Evolutionary conservation across 2,113 vertebrate species (phyloP), one percentile per base, ranked within the genome.

Genomic region (Clarias batrachus): DNA sequence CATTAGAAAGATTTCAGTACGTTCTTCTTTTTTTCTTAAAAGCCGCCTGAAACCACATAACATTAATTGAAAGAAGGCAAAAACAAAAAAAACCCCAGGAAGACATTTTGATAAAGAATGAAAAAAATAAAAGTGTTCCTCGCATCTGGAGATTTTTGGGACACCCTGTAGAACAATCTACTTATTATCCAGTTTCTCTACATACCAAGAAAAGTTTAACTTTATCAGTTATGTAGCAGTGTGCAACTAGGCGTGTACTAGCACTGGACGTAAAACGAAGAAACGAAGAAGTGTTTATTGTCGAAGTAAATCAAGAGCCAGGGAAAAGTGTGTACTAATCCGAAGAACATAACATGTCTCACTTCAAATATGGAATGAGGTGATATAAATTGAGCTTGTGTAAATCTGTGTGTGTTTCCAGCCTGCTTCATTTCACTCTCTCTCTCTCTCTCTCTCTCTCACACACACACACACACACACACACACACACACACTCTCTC

Each of bases 181-280:
- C 30, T 27, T 57, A 79, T 77, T 30, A 56, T 88, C 82, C 78
- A 86, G 87, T 88, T 87, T 74, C 80, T 87, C 84, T 85, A 89
- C 78, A 73, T 76, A 82, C 65, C 27, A 84, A 63, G 87, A 52
- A 66, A 77, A 81, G 63, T 78, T 80, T 56, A 66, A 85, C 63
- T 82, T 80, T 37, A 88, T 85, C 85, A 70, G 76, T 79, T 85
- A 70, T 71, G 87, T 84, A 91, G 87, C 81, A 77, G 89, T 90
- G 86, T 90, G 88, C 85, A 89, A 84, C 82, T 89, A 83, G 25
- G 52, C 79, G 81, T 79, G 82, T 60, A 41, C 85, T 84, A 76
- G 48, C 60, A 86, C 27, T 80, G 82, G 66, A 77, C 59, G 63
- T 25, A 30, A 2, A 57, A 57, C 30, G 57, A 12, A 85, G 30